Base-by-base conservation (phyloP, 2,113 vertebrate genomes). In the Leptodactylus fuscus region DNA sequence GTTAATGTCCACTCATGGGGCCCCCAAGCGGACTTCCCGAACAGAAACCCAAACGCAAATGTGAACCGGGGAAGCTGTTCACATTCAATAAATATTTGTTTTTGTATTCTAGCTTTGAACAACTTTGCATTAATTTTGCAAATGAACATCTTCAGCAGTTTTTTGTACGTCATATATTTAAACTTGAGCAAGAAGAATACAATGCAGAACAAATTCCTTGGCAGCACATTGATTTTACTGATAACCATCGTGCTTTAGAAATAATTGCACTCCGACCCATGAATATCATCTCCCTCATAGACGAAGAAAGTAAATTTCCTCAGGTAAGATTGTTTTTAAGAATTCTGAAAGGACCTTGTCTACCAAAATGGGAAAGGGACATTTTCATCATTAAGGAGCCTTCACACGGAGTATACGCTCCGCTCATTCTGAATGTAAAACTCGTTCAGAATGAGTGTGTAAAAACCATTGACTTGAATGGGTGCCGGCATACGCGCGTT, bases 61-160 rank as follows among this genome's bases (percentile, higher is more conserved):
- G n/a, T n/a, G n/a, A n/a, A n/a, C n/a, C n/a, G n/a, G n/a, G n/a
- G n/a, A n/a, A n/a, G n/a, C n/a, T n/a, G n/a, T 32, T 67, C 18
- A 10, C 3, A 70, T 22, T 12, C 4, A 44, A 41, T n/a, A 1
- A 49, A 49, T 22, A 67, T 29, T 32, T 48, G 5, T 12, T 87
- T 48, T 3, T 24, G n/a, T 18, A 48, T 38, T 11, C 0, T 90
- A 99, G 98, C 92, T 99, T 99, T 51, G 98, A 99, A 92, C 98
- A 99, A 91, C 94, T 99, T 79, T 99, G 98, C 92, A 99, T 99
- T 92, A 99, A 99, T 91, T 96, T 95, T 15, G 98, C 98, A 88
- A 99, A 99, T 0, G 98, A 99, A 91, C 97, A 98, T 88, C 93
- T 99, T 85, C 98, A 99, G 93, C 98, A 99, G 93, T 98, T 99